Base-by-base conservation (phyloP, 2,888 invertebrate genomes). In the Oligia latruncula region DNA sequence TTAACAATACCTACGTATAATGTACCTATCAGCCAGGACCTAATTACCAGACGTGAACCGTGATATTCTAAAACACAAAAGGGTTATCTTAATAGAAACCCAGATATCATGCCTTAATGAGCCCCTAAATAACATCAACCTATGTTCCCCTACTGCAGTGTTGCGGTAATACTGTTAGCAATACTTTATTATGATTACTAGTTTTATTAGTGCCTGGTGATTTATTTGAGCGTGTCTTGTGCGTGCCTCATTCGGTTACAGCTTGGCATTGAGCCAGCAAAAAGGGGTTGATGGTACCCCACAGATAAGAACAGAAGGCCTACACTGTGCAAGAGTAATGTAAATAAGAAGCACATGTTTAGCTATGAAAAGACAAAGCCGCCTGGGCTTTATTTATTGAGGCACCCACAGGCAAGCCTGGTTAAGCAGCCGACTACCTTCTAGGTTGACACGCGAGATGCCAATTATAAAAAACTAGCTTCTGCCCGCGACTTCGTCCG, bases 151-250 rank as follows among this genome's bases (percentile, higher is more conserved):
- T 29, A 67, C 68, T 73, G 55, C 65, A 76, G 40, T 70, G 74
- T 77, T 64, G 77, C 13, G 71, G 70, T 43, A 35, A 73, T 71
- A 73, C 74, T 40, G 74, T 80, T 75, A 77, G 66, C 77, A 67
- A 84, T 84, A 77, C 81, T 85, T 88, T 85, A 85, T 87, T 83
- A 87, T 81, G 85, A 87, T 89, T 77, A 72, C 80, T 67, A 60
- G 80, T 79, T 82, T 87, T 85, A 87, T 88, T 88, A 64, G 64
- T 8, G 9, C 46, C 62, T 46, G 4, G 66, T 68, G 62, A 83
- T 84, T 66, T 79, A 79, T 71, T 58, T 43, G 46, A 64, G 72
- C 70, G 71, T 43, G 72, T 46, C 35, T 74, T 64, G 80, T 81
- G 84, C 49, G 85, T 52, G 73, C 71, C 66, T 67, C 70, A 67